Evolutionary conservation across 2,888 invertebrate genomes (phyloP), one percentile per base, ranked within the genome.

Genomic region (Phalangium opilio): DNA sequence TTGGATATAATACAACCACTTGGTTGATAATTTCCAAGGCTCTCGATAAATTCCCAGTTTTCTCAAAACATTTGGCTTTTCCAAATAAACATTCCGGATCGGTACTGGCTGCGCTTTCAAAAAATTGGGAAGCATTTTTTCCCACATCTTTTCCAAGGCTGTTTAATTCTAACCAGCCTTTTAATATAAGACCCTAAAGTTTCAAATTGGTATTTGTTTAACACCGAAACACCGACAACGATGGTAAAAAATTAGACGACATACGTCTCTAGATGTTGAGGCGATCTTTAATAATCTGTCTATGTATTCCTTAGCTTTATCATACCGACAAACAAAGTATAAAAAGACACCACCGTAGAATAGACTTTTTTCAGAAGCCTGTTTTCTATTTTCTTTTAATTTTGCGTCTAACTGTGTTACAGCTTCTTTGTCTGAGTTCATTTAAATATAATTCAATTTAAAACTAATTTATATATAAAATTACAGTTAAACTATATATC

Each of bases 281-380:
- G 61, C 60, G 56, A 79, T 67, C 61, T 81, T 79, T 12, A 86
- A 67, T 39, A 82, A 75, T 62, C 81, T 77, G 50, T 83, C 84
- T 4, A 81, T 72, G 62, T 85, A 87, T 58, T 87, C 89, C 49
- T 78, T 74, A 0, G 90, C 81, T 63, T 84, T 84, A 51, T 86
- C 84, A 59, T 75, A 70, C 60, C 81, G 81, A 12, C 76, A 78
- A 34, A 78, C 73, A 14, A 82, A 67, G 53, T 80, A 76, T 34
- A 87, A 69, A 57, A 87, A 81, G 45, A 81, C 67, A 1, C 82
- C 83, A 3, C 84, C 79, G 66, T 81, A 77, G 61, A 81, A 82
- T 21, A 82, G 73, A 14, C 82, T 78, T 59, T 61, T 60, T 57
- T 70, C 70, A 48, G 74, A 76, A 1, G 81, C 75, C 60, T 74